These are phyloP conservation scores for Apistogramma diplotaenia DNA, from an alignment of 2,113 vertebrate species.

Conservation along the genomic window DNA sequence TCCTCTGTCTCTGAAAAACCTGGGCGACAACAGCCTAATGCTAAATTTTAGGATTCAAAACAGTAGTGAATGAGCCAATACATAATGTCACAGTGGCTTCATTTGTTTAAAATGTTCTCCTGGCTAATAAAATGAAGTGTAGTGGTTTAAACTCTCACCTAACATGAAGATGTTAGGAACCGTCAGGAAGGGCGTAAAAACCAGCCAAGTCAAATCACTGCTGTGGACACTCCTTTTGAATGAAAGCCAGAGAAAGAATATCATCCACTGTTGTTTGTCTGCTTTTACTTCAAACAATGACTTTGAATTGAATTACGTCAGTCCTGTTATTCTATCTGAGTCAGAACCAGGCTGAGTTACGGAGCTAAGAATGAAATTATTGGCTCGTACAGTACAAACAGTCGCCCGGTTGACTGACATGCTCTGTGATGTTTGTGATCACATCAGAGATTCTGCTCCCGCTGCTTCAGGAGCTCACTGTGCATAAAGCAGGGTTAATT, in stretches of 20 bases:
- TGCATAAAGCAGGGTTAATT: slow-evolving; percentile 25
- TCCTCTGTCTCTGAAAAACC: background rate
- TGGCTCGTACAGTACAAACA: background rate
- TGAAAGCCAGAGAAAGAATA: background rate
- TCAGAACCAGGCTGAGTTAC: background rate
- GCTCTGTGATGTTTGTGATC: background rate
- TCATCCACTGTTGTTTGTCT: too few relatives aligned
- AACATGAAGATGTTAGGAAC: background rate
- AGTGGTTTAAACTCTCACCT: background rate
- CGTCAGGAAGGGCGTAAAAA: background rate
- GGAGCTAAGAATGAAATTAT: background rate
- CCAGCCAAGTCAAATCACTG: background rate
- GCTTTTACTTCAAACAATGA: background rate
- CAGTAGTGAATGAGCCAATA: background rate
- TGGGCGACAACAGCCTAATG: too few relatives aligned
- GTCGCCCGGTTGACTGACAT: background rate
- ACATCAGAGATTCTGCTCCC: background rate
- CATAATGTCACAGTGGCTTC: background rate
- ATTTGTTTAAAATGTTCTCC: too few relatives aligned
- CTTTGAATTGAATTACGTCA: background rate
- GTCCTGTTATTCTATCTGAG: background rate
- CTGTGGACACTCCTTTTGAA: background rate
- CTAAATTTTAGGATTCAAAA: too few relatives aligned
- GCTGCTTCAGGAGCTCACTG: slow-evolving; percentile 4
- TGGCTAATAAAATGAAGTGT: background rate